phyloP scores from a whole-genome alignment of 2,888 invertebrate species.

The Zhuqinia jingwanae region DNA sequence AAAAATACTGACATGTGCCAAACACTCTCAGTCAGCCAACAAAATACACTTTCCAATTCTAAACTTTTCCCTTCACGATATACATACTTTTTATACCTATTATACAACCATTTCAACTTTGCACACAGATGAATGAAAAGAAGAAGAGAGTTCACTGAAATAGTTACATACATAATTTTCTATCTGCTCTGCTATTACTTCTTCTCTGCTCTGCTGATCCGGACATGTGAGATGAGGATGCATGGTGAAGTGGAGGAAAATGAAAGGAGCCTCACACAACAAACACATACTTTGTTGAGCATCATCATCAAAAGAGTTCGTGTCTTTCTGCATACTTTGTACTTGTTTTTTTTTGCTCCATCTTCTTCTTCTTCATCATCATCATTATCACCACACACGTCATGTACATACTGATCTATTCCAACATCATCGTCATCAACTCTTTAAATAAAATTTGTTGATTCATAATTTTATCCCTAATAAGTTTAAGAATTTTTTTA shows the following conservation, averaged over 20 bases:
- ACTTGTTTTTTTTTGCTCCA: not conserved
- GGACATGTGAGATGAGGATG: conserved; percentile 15
- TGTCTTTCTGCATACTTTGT: not conserved
- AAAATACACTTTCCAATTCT: conserved; percentile 56
- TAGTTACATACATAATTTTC: not conserved
- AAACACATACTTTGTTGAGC: not conserved
- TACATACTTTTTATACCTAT: conserved; percentile 3
- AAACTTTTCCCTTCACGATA: not conserved
- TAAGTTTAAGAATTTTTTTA: too few species aligned
- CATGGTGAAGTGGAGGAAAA: conserved; percentile 20
- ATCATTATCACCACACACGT: too few species aligned
- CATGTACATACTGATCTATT: too few species aligned
- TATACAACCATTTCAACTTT: not conserved
- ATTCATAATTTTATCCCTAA: not conserved
- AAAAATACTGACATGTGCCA: conserved; percentile 61
- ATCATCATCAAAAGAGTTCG: not conserved
- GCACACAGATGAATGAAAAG: not conserved
- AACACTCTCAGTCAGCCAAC: conserved; percentile 29
- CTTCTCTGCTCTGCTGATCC: not conserved
- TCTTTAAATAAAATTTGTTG: too few species aligned
- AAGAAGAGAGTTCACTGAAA: not conserved
- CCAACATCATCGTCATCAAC: too few species aligned
- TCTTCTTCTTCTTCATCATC: not conserved
- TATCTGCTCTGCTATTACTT: not conserved
- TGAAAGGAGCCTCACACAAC: conserved; percentile 1